Percentiles rank a stretch among this genome's conserved stretches.
phyloP scores from a whole-genome alignment of 2,888 invertebrate genomes.

The Cosmopolites sordidus region DNA sequence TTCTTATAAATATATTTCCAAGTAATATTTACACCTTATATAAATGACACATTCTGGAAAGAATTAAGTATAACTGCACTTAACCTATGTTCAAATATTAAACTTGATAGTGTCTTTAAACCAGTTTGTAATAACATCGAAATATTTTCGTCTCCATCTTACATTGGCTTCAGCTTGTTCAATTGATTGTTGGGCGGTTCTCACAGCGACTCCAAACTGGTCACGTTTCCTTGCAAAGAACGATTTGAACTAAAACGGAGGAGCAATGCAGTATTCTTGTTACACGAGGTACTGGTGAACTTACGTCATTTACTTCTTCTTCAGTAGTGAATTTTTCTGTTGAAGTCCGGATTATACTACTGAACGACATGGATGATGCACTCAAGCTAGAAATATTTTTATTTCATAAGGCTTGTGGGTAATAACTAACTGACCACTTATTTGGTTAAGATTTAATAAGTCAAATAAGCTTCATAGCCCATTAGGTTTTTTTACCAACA shows the following conservation, averaged over 20 bases:
- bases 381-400: slow-evolving; percentile 57
- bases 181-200: slow-evolving; percentile 74
- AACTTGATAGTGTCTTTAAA: slow-evolving; percentile 41
- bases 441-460: no score
- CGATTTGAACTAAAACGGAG: slow-evolving; percentile 57
- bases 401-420: slow-evolving; percentile 22
- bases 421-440: no score
- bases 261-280: neutral
- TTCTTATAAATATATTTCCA: no score
- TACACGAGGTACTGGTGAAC: slow-evolving; percentile 32
- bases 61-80: no score
- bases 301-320: slow-evolving; percentile 73
- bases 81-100: no score
- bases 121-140: slow-evolving; percentile 72
- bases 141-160: slow-evolving; percentile 77
- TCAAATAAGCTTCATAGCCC: no score
- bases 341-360: slow-evolving; percentile 66
- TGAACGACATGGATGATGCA: slow-evolving; percentile 64
- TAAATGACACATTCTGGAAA: no score
- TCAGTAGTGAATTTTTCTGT: slow-evolving; percentile 70
- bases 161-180: slow-evolving; percentile 79
- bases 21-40: no score
- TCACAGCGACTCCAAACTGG: slow-evolving; percentile 60
- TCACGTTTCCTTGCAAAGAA: slow-evolving; percentile 62
- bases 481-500: no score